Evolutionary conservation across 2,888 invertebrate genomes (phyloP), one percentile per base, ranked within the genome.

Genomic region (Diploptera punctata): DNA sequence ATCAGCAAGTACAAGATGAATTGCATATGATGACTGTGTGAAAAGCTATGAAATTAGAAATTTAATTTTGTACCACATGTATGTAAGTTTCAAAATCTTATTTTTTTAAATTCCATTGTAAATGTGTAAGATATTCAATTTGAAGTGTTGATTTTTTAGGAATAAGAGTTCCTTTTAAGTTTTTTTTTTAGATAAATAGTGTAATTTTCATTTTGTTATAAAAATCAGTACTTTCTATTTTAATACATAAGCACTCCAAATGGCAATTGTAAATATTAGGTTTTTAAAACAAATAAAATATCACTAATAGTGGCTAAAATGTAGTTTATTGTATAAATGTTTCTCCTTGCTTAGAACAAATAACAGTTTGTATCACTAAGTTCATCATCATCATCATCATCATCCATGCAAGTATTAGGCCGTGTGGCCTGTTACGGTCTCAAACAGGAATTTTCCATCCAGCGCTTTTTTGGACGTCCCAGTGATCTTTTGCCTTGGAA

Each of bases 201-300:
- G 16, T 29, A 57, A 24, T 57, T 57, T 57, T 57, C n/a, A 57
- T 57, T 52, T 3, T 52, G 21, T 21, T 21, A 26, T 26, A 13
- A 57, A n/a, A 29, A 29, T n/a, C n/a, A 57, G 13, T 57, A 31
- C 29, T 57, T 52, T 5, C 29, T 57, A 29, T 31, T 57, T 13
- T 57, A 29, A 57, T 3, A 57, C 3, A 24, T 54, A 26, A 26
- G 57, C 16, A 31, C n/a, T 29, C n/a, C 26, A 57, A 24, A 13
- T 57, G 47, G 24, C 57, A 57, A 24, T 1, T 57, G 57, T 57
- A 57, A 57, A 57, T 57, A 57, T 29, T 57, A 57, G 29, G 24
- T 57, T 57, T 57, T 57, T 47, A 9, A 38, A 38, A 38, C 13
- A 38, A 38, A 38, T 38, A 13, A 38, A 38, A 38, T 38, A 38